Evolutionary conservation across 2,888 invertebrate genomes (phyloP), one percentile per base, ranked within the genome.

Genomic region (Idaea straminata): DNA sequence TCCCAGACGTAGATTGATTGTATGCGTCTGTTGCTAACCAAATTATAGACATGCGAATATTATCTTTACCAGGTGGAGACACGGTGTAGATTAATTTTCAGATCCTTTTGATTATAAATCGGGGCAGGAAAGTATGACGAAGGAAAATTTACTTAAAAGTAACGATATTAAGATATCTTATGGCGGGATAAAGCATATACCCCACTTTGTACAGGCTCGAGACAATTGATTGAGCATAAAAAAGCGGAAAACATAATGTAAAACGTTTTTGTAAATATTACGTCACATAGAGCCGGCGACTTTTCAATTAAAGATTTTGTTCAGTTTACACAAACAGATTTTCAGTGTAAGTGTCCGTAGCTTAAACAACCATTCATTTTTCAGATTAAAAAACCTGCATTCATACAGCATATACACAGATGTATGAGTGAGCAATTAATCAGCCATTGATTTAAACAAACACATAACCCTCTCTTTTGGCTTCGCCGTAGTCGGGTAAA

Each of bases 1-100:
- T 71, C 70, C 68, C 76, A 79, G 78, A 79, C 77, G 76, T 72
- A 77, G 80, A 82, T 82, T 83, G 81, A 83, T 83, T 80, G 76
- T 25, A 25, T 73, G 76, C 66, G 71, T 72, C 74, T 79, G 82
- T 83, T 83, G 81, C 83, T 81, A 84, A 73, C 76, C 80, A 65
- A 74, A 66, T 63, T 62, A 61, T 64, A 5, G 38, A 59, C 77
- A 74, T 59, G 35, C 72, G 47, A 77, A 83, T 79, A 72, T 57
- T 63, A 69, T 76, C 80, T 76, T 68, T 76, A 75, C 63, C 66
- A 57, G 68, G 64, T 67, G 36, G 62, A 15, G 38, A 63, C 62
- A 79, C 69, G 72, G 73, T 66, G 66, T 62, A 68, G 72, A 78
- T 69, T 77, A 66, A 65, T 66, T 64, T 34, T 68, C 64, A 67